These are phyloP conservation scores for Scleropages formosus DNA, from an alignment of 2,797 vertebrate species.

Conservation along the genomic window DNA sequence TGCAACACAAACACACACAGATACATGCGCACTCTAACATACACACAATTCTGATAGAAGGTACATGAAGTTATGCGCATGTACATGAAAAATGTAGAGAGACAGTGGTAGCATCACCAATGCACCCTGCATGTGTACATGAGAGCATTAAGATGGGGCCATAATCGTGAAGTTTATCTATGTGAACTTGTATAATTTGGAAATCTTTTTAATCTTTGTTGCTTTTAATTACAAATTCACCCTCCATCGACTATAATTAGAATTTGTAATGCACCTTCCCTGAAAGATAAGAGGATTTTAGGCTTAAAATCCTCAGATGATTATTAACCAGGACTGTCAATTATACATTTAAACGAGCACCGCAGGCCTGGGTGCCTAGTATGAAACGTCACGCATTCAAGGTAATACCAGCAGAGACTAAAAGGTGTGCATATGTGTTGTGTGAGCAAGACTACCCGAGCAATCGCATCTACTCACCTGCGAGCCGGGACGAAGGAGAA, in stretches of 20 bases:
- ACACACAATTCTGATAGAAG: not conserved
- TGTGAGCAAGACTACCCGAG: not conserved
- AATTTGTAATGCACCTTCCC: conserved; percentile 37
- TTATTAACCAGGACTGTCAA: conserved; percentile 28
- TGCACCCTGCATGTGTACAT: not conserved
- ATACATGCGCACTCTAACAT: not conserved
- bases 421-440: not conserved
- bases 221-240: conserved; percentile 39
- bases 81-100: conserved; percentile 9
- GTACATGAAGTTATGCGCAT: not conserved
- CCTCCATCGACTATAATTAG: conserved; percentile 38
- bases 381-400: not conserved
- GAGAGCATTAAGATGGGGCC: conserved; percentile 42
- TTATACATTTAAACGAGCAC: conserved; percentile 25
- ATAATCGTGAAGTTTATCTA: conserved; percentile 28
- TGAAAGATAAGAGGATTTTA: conserved; percentile 49
- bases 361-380: not conserved
- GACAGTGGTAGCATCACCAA: not conserved
- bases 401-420: not conserved
- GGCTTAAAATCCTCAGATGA: conserved; percentile 40
- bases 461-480: conserved; percentile 73
- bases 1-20: not conserved
- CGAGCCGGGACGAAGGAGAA: conserved; percentile 93
- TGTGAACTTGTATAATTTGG: conserved; percentile 17
- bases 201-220: conserved; percentile 45